These are phyloP conservation scores for Poecile atricapillus DNA, from an alignment of 2,113 vertebrate genomes.

Conservation along the genomic window DNA sequence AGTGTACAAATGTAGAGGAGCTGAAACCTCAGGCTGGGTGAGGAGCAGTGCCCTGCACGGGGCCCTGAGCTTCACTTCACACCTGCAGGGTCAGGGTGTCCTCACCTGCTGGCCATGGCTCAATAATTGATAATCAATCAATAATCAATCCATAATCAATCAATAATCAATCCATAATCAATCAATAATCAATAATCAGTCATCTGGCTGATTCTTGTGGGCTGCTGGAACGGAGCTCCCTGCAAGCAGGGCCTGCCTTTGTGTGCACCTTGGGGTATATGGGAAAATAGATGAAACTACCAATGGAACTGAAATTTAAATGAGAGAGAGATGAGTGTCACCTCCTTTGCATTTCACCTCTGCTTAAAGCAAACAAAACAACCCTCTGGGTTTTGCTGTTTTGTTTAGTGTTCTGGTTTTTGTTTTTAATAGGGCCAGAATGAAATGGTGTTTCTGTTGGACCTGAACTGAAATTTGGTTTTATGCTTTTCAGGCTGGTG, in stretches of 20 bases:
- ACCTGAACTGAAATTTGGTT: neutral
- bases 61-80: neutral
- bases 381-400: neutral
- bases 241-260: neutral
- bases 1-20: neutral
- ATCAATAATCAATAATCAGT: no score
- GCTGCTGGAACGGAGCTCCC: neutral
- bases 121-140: no score
- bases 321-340: no score
- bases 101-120: neutral
- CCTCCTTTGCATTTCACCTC: neutral
- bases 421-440: neutral
- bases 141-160: no score
- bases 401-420: neutral
- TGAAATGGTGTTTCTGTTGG: neutral
- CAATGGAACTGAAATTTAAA: neutral
- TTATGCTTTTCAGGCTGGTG: neutral
- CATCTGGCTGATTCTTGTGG: neutral
- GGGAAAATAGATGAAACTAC: neutral
- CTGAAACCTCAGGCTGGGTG: neutral
- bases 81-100: neutral
- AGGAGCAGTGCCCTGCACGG: fast-evolving
- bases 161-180: no score
- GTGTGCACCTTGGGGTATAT: fast-evolving
- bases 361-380: neutral